Base-by-base conservation (phyloP, 2,888 invertebrate species). In the Andricus curvator region DNA sequence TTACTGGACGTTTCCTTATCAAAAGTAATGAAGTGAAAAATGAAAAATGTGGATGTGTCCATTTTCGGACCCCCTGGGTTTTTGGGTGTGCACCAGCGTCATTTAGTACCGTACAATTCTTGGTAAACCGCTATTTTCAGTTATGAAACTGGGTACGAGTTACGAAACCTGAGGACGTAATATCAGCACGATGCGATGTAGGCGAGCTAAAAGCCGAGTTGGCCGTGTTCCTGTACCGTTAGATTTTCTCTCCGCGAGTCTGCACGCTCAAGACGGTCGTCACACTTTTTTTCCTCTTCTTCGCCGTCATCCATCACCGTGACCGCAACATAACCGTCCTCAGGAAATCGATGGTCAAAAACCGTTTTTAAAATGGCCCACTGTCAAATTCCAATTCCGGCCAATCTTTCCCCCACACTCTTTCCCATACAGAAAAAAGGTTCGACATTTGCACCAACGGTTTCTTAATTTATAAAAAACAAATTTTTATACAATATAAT, bases 91-190 rank as follows among this genome's bases (percentile, higher is more conserved):
- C 25, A 25, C 62, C 13, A 62, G 62, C 62, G n/a, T 51, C 66
- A 20, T n/a, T 29, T n/a, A 78, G 20, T 78, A 70, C 70, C 25
- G 70, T 70, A 56, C 13, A 33, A 62, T 77, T 77, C 62, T 62
- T 65, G 83, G 84, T 79, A 85, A 87, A 89, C 88, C 89, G 88
- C 88, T 88, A 89, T 51, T 86, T 62, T 89, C 87, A 88, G 89
- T 90, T 90, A 90, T 88, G 90, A 90, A 90, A 90, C 89, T 83
- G 83, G 85, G 85, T 85, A 84, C 84, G 82, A 86, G 88, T 90
- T 90, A 90, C 90, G 90, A 90, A 90, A 90, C 87, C 81, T 83
- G 88, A 88, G 87, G 89, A 89, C 90, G 89, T 90, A 90, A 90
- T 90, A 84, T 74, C 56, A 33, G 33, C 74, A 62, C 25, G 62